Evolutionary conservation across 1,140 invertebrate species (phyloP), one percentile per base, ranked within the genome.

Genomic region (Drosophila navojoa): DNA sequence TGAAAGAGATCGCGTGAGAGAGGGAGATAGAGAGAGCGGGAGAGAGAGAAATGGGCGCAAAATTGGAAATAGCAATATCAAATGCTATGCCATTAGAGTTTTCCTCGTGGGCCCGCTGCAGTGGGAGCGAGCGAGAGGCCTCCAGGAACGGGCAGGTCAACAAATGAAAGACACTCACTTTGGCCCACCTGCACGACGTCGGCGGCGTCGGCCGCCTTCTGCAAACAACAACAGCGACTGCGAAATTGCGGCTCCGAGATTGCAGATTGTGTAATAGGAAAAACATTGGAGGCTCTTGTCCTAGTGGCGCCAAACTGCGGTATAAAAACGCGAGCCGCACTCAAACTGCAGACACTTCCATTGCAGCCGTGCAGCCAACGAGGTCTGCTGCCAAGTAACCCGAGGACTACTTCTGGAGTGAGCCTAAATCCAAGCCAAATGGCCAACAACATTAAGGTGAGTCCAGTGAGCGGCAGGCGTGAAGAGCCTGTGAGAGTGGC

Each of bases 111-210:
- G 35, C 32, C 9, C n/a, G 3, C 19, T 22, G 6, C n/a, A 50
- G 40, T 27, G 9, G 35, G 32, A 22, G 55, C 40, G 27, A 40
- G 27, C 15, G 16, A 63, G 50, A 70, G 32, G 45, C 22, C 19
- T 25, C 13, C 32, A 54, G 5, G 5, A 35, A 47, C 60, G 53
- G 38, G 53, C 71, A 66, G 77, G 77, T 78, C 77, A 79, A 63
- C 69, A 57, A 77, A 70, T 74, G 74, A 57, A 64, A 77, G 80
- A 81, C 81, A 87, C 71, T 86, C 82, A 79, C 81, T 86, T 86
- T 85, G 62, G 61, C 59, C 4, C 10, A 11, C 10, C 35, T n/a
- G 53, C 19, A 9, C 32, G 32, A 55, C 53, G 53, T 16, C 42
- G 27, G 5, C 11, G 11, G 13, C 45, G 47, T 16, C 70, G 64